Conservation (phyloP, 1,140 invertebrate species). For the Asobara japonica region DNA sequence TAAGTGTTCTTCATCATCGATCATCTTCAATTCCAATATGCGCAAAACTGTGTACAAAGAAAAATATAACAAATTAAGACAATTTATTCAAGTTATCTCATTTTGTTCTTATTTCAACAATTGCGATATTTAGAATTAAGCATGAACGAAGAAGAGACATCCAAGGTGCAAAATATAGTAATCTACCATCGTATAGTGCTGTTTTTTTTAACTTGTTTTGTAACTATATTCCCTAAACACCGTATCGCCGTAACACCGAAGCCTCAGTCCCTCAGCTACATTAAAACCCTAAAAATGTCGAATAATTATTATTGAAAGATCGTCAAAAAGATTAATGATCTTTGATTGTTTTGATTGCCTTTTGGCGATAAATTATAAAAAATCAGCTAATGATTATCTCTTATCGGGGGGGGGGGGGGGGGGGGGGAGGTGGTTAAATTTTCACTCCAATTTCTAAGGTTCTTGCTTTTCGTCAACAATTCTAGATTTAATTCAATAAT, state of each 20-base stretch:
- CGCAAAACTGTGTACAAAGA: background rate
- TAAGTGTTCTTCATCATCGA: conserved; percentile 32
- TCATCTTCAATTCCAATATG: conserved; percentile 15
- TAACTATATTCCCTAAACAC: conserved; percentile 56
- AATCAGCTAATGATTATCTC: too few species aligned
- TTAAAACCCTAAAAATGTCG: background rate
- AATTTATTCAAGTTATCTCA: background rate
- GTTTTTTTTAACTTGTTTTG: conserved; percentile 34
- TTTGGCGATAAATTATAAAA: too few species aligned
- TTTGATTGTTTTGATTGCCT: conserved; percentile 16
- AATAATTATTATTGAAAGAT: background rate
- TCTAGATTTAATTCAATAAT: conserved; percentile 5
- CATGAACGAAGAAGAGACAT: conserved; percentile 46
- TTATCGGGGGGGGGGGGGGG: too few species aligned
- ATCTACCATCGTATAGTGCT: conserved; percentile 61
- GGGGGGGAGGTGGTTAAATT: background rate
- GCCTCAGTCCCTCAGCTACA: conserved; percentile 18
- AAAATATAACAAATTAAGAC: background rate
- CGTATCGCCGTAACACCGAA: conserved; percentile 46
- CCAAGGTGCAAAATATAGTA: conserved; percentile 63
- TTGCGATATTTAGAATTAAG: background rate
- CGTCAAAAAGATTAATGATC: conserved; percentile 8
- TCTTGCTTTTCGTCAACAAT: conserved; percentile 5
- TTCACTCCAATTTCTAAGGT: background rate
- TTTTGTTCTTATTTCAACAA: background rate